Base-by-base conservation (phyloP, 2,113 vertebrate species). In the Pachyramphus minor region DNA sequence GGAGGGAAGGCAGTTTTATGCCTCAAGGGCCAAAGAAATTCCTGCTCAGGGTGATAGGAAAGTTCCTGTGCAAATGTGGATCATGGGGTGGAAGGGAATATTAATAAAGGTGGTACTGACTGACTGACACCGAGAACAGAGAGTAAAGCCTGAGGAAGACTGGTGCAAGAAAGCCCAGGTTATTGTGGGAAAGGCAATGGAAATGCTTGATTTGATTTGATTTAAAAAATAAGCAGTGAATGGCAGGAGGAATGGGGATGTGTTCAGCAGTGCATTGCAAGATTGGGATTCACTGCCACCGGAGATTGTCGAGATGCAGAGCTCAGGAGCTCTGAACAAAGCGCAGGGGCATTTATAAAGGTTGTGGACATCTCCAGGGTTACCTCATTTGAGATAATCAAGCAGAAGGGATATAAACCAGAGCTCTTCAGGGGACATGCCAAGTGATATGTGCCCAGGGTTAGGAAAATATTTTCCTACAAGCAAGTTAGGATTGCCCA, bases 401-500 rank as follows among this genome's bases (percentile, higher is more conserved):
- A 75, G 64, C 72, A 89, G 82, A 88, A 77, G 20, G 21, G 44
- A 93, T 68, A 87, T 37, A 91, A 91, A 90, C 22, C 42, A 69
- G 90, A 67, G 60, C 66, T 90, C 56, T 86, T 80, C 72, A 59
- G 59, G 75, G 56, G 33, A 77, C 56, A 68, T 14, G 69, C 64
- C 42, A 90, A 95, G 58, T 71, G 75, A 87, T 71, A 90, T 83
- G 83, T 77, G 84, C 90, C 68, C 56, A 31, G 19, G 56, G 79
- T 77, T 71, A 88, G 75, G 68, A 88, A 94, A 93, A 88, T 88
- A 85, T 77, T 94, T 94, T 91, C 69, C 75, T 88, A 31, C 71
- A 80, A 82, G 50, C 55, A 84, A 63, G 55, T 90, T 91, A 80
- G 60, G 64, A 79, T 74, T 39, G 39, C 45, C 42, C 66, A 73